Conservation (phyloP, 2,797 vertebrate genomes). For the Huso huso region DNA sequence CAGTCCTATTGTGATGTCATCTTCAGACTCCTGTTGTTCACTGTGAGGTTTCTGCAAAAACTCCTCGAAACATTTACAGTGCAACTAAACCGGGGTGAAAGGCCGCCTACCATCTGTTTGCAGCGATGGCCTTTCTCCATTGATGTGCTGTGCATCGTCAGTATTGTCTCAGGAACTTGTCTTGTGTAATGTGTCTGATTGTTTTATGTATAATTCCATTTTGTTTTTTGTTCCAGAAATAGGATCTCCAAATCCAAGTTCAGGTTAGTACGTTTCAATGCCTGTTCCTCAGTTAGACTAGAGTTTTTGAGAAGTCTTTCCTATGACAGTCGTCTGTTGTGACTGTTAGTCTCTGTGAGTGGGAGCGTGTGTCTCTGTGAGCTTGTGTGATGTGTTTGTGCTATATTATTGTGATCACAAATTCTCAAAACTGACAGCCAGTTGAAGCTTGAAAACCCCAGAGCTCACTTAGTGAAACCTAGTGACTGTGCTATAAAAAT, state of each 20-base stretch:
- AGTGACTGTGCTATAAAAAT: not conserved
- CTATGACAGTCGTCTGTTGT: not conserved
- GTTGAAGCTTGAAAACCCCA: not conserved
- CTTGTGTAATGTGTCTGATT: not conserved
- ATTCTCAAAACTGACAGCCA: not conserved
- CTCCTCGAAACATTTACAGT: too few relatives aligned
- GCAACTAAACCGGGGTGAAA: too few relatives aligned
- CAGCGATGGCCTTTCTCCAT: not conserved
- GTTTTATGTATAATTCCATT: constrained; percentile 71
- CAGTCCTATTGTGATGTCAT: too few relatives aligned
- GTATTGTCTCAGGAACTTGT: not conserved
- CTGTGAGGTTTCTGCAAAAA: too few relatives aligned
- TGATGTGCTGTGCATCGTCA: not conserved
- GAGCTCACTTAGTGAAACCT: not conserved
- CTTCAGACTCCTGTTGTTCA: too few relatives aligned
- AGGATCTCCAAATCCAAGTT: constrained; percentile 99
- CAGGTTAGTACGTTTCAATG: constrained; percentile 82
- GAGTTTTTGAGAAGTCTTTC: constrained; percentile 22
- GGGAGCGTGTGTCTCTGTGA: constrained; percentile 12
- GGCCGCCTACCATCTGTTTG: too few relatives aligned
- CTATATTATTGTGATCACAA: constrained; percentile 17
- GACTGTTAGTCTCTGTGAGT: constrained; percentile 14
- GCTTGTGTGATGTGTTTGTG: constrained; percentile 19
- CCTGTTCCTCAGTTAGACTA: too few relatives aligned
- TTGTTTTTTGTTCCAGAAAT: constrained; percentile 92